phyloP scores from a whole-genome alignment of 2,797 vertebrate species.

The Sebastes alutus region DNA sequence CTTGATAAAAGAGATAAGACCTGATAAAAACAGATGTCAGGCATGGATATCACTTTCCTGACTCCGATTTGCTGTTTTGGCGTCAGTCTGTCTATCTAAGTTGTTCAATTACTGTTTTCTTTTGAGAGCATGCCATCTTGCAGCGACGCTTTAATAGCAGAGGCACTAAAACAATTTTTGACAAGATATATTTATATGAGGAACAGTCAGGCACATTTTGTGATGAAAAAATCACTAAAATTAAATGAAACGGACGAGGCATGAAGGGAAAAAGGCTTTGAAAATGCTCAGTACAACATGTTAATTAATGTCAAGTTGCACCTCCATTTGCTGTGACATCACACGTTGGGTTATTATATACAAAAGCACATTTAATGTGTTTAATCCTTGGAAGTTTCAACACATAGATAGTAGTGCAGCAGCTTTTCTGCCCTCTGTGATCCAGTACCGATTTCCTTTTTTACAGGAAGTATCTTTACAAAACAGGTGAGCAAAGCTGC shows the following conservation, averaged over 20 bases:
- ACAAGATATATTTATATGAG: background rate
- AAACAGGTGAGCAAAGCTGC: conserved; percentile 22
- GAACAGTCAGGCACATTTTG: background rate
- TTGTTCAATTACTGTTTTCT: background rate
- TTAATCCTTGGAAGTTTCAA: background rate
- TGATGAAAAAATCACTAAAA: background rate
- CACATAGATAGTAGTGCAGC: background rate
- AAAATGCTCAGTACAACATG: background rate
- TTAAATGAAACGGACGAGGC: background rate
- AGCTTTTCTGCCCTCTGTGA: conserved; percentile 9
- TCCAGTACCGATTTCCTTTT: background rate
- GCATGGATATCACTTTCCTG: background rate
- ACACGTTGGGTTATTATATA: background rate
- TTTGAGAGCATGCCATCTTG: background rate
- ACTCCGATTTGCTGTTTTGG: background rate
- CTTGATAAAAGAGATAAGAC: background rate
- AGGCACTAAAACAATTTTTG: background rate
- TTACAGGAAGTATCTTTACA: background rate
- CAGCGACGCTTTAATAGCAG: background rate
- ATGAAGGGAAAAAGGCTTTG: background rate
- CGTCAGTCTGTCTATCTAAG: background rate
- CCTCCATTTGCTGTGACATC: background rate
- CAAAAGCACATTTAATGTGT: background rate
- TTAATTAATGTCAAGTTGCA: background rate
- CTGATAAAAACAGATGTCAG: background rate